Evolutionary conservation across 2,888 invertebrate genomes (phyloP).

Genomic region (Drosophila trichaetosa): DNA sequence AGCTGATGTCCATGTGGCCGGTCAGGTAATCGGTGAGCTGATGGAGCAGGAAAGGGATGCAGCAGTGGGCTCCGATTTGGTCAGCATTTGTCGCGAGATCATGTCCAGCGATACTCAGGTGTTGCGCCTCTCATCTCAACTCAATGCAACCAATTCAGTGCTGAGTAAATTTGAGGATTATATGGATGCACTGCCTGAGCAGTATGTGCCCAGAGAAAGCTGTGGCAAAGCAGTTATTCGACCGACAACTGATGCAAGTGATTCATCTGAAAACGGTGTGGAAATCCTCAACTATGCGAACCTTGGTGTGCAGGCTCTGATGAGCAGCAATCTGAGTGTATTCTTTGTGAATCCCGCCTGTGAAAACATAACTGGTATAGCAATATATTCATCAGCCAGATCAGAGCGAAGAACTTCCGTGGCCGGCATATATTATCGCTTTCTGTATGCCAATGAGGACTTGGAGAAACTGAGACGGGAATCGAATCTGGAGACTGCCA

Average conservation of each 20-base stretch:
- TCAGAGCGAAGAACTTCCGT: constrained; percentile 25
- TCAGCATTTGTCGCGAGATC: constrained; percentile 85
- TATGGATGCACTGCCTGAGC: constrained; percentile 84
- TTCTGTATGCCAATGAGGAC: constrained; percentile 85
- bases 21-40: constrained; percentile 72
- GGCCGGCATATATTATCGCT: constrained; percentile 75
- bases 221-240: constrained; percentile 48
- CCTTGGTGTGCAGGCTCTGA: constrained; percentile 76
- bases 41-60: constrained; percentile 57
- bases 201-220: constrained; percentile 46
- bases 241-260: constrained; percentile 9
- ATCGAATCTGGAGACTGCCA: constrained; percentile 86
- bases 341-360: constrained; percentile 81
- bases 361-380: constrained; percentile 81
- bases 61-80: constrained; percentile 68
- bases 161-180: constrained; percentile 87
- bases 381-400: constrained; percentile 63
- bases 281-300: constrained; percentile 54
- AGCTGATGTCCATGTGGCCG: constrained; percentile 87
- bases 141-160: constrained; percentile 89
- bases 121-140: constrained; percentile 82
- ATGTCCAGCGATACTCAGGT: constrained; percentile 85
- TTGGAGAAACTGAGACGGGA: constrained; percentile 85
- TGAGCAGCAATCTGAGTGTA: constrained; percentile 81
- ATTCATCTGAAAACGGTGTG: constrained; percentile 45